phyloP scores from a whole-genome alignment of 2,797 vertebrate species.

The Poliocrania exsul region DNA sequence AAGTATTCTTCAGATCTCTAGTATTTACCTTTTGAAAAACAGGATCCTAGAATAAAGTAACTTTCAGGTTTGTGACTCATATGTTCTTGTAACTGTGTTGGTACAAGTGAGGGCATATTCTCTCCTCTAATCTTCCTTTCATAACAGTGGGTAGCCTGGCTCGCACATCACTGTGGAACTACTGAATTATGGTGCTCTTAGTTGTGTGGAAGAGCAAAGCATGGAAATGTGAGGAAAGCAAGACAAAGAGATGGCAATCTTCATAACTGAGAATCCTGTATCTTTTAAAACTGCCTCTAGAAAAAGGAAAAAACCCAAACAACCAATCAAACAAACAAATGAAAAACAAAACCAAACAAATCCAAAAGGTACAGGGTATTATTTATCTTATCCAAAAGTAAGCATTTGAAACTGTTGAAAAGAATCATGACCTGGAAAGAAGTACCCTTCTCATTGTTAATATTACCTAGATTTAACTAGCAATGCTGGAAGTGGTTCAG shows the following conservation, averaged over 20 bases:
- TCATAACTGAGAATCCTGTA: neutral
- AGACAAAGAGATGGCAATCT: neutral
- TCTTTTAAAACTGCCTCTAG: neutral
- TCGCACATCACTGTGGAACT: neutral
- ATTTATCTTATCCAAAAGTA: neutral
- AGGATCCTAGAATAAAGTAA: neutral
- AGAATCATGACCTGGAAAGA: neutral
- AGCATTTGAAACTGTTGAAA: neutral
- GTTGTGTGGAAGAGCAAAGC: neutral
- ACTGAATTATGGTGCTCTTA: neutral
- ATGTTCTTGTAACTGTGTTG: neutral
- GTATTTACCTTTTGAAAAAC: neutral
- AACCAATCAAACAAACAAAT: neutral
- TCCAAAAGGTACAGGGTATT: accelerated
- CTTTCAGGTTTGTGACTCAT: neutral
- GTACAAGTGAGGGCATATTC: neutral
- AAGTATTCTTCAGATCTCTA: neutral
- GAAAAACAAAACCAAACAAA: accelerated
- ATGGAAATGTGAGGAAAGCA: neutral
- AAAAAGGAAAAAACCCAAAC: neutral
- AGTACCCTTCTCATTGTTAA: neutral
- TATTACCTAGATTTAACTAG: neutral
- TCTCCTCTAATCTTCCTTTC: neutral
- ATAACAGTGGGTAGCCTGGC: neutral
- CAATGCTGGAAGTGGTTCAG: neutral